Evolutionary conservation across 2,888 invertebrate species (phyloP), one percentile per base, ranked within the genome.

Genomic region (Agrotis exclamationis): DNA sequence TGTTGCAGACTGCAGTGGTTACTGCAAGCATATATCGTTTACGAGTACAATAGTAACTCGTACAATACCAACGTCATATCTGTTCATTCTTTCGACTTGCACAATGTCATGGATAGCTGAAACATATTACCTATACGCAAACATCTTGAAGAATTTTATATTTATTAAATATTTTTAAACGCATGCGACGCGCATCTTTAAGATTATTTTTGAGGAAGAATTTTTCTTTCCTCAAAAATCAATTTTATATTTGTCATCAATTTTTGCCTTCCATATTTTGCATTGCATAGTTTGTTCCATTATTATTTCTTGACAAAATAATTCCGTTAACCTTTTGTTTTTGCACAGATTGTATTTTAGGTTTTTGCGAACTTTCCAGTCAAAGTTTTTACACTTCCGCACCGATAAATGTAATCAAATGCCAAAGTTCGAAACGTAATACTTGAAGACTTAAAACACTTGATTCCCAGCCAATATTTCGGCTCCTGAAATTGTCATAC

Each of bases 1-100:
- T 77, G 51, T 63, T 63, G 50, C 58, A 56, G 66, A 48, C 59
- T 63, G 50, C 58, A 56, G 66, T 48, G 44, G 48, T 20, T 57
- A 53, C 64, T 53, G 50, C 59, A 73, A 74, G 63, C 24, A 67
- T 18, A 67, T 18, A 63, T 66, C 58, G 24, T 51, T 79, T 68
- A 62, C 14, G 33, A 48, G n/a, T 39, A 62, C 44, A 68, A 77
- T 79, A 63, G 59, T 39, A 39, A 22, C 44, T 48, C 20, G 16
- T 39, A 60, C 60, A 77, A 77, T 74, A 39, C 59, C 1, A 39
- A 64, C 57, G 13, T 60, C 45, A 60, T 63, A 50, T 45, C 22
- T 51, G 28, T 44, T 79, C 56, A 67, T 63, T 28, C n/a, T 60
- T 48, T 45, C 20, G 14, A 50, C 22, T 79, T 45, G 24, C 33